Evolutionary conservation across 2,113 vertebrate species (phyloP).

Genomic region (Macquaria australasica): DNA sequence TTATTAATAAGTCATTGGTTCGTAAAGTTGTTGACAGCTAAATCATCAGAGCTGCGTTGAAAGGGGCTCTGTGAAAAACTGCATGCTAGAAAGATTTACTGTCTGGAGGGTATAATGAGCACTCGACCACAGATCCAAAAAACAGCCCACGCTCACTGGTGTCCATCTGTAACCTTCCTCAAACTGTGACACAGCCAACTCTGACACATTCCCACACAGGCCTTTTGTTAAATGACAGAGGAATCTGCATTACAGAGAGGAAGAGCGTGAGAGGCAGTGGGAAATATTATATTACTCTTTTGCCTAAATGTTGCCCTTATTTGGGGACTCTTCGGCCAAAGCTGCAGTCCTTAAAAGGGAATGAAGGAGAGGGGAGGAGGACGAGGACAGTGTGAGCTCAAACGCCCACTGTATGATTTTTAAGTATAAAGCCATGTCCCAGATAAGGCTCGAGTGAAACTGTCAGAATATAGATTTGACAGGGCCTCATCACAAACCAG

Average conservation of each 20-base stretch:
- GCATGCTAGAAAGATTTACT: background rate
- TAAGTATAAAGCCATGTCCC: background rate
- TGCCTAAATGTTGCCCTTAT: conserved; percentile 75
- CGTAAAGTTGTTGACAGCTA: background rate
- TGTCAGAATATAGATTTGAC: background rate
- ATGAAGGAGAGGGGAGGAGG: conserved; percentile 54
- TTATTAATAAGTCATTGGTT: too few species aligned
- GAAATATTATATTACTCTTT: conserved; percentile 77
- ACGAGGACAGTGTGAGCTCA: conserved; percentile 32
- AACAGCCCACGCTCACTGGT: background rate
- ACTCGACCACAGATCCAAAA: background rate
- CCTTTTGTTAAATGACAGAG: conserved; percentile 51
- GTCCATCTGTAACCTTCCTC: conserved; percentile 47
- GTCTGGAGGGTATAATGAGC: background rate
- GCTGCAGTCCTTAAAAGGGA: conserved; percentile 81
- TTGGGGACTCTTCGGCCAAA: conserved; percentile 66
- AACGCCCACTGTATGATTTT: background rate
- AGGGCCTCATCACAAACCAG: background rate
- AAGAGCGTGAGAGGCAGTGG: conserved; percentile 47
- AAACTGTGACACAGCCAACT: conserved; percentile 35
- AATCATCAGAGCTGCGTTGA: background rate
- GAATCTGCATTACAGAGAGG: conserved; percentile 59
- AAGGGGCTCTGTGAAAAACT: background rate
- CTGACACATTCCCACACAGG: conserved; percentile 49
- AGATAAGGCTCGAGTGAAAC: background rate